Conservation (phyloP, 1,140 invertebrate genomes). For the Delia radicum region DNA sequence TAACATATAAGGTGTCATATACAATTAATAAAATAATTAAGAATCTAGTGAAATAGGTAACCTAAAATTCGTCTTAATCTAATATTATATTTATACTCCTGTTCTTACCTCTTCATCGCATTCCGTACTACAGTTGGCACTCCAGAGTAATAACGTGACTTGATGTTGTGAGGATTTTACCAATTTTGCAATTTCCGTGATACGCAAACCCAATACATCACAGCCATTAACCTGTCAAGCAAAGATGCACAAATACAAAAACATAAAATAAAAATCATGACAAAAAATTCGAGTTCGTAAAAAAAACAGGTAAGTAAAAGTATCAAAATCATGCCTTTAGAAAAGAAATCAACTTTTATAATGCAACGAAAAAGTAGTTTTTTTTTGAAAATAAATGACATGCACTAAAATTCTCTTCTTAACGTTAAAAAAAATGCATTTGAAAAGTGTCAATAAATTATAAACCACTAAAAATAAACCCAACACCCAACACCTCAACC, state of each 20-base stretch:
- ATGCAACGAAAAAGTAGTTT: not conserved
- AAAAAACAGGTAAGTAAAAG: constrained; percentile 2
- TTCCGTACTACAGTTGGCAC: constrained; percentile 54
- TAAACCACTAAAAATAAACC: constrained; percentile 18
- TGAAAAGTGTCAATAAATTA: constrained; percentile 23
- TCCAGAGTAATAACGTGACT: constrained; percentile 58
- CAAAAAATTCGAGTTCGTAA: not conserved
- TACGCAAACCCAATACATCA: constrained; percentile 63
- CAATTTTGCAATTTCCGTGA: constrained; percentile 62
- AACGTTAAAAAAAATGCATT: not conserved
- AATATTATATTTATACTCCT: too few species aligned
- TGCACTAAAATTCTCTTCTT: not conserved
- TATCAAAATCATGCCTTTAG: constrained; percentile 12
- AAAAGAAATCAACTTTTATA: constrained; percentile 6
- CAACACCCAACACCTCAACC: too few species aligned
- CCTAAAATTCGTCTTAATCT: too few species aligned
- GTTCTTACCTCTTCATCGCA: constrained; percentile 57
- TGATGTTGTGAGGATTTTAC: constrained; percentile 56
- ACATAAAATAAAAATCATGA: not conserved
- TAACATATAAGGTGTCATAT: too few species aligned
- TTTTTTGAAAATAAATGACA: too few species aligned
- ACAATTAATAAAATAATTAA: too few species aligned
- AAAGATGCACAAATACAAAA: constrained; percentile 11
- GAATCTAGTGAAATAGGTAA: too few species aligned
- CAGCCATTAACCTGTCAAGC: constrained; percentile 59